Evolutionary conservation across 2,113 vertebrate species (phyloP), one percentile per base, ranked within the genome.

Genomic region (Phocoena phocoena): DNA sequence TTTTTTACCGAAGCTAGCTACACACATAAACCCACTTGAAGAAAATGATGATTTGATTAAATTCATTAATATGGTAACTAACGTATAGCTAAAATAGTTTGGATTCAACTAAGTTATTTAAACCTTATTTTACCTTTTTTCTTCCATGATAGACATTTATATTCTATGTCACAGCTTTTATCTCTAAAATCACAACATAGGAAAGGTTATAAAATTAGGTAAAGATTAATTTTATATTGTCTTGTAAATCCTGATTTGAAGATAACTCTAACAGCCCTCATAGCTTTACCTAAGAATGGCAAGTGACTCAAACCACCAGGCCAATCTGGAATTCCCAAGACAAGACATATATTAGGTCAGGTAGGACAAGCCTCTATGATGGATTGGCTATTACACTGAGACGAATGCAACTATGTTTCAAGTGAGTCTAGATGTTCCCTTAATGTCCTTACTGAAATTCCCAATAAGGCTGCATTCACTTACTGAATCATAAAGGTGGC

Each of bases 401-500:
- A 95, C 84, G 50, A 95, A 96, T 60, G 83, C 44, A 84, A 63
- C 73, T 18, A 44, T 58, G 63, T 97, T 97, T 97, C 93, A 90
- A 96, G 73, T 47, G 80, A 91, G 55, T 76, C 80, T 86, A 79
- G 70, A n/a, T 98, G 50, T 74, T 95, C 88, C 93, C 50, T 83
- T 93, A 90, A 87, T 94, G 86, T 89, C 74, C 95, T 97, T 95
- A 97, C 82, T 97, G 93, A 96, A 96, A 97, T 96, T 95, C 50
- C 18, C 88, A 60, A 28, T 67, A 91, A 97, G 26, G 21, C 33
- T 71, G 28, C 73, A 93, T 47, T 73, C 71, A 94, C 60, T 83
- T 96, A 73, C 86, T 98, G 91, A 98, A 93, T 74, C 93, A 93
- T 97, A 97, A 96, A 98, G 79, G 58, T 89, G 73, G 71, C n/a